Base-by-base conservation (phyloP, 2,797 vertebrate species). In the Esox lucius region DNA sequence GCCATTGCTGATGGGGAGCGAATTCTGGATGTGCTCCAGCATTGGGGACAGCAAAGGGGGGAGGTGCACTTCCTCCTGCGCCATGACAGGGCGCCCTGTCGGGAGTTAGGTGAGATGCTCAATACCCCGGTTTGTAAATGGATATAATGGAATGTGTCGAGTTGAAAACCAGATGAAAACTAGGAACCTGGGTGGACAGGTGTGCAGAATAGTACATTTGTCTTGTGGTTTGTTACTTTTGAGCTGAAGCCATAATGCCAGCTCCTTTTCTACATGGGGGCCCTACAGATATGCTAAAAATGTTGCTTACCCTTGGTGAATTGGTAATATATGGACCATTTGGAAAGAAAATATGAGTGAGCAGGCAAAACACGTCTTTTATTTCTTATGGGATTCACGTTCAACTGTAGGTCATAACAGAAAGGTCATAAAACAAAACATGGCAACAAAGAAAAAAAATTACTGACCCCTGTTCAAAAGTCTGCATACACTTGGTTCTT, bases 61-160 rank as follows among this genome's bases (percentile, higher is more conserved):
- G 97, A 98, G 81, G 95, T 97, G 26, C 95, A 93, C 0, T 98
- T 97, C 89, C 93, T 96, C 13, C 94, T 99, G 73, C 94, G 94
- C 0, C 97, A 97, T 0, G 95, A 96, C 0, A 89, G 90, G 3
- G 84, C 94, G 8, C 94, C 95, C 0, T 86, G 87, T 76, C 84
- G 87, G 35, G 95, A 95, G 67, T 59, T 87, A 70, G 96, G 97
- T 98, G 31, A 51, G 91, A 49, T 22, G 13, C 68, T 48, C 68
- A 48, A 2, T 15, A 64, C 69, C 59, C 7, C 62, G 59, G 28
- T 15, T 17, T 24, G 28, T 33, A 28, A 66, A 66, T 19, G 19
- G 53, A 56, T 7, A 2, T 56, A 19, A 56, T 8, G 19, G n/a
- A 24, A 24, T 59, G n/a, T 59, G n/a, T 59, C 9, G 24, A 59